Evolutionary conservation across 1,140 invertebrate species (phyloP), one percentile per base, ranked within the genome.

Genomic region (Solenopsis fugax): DNA sequence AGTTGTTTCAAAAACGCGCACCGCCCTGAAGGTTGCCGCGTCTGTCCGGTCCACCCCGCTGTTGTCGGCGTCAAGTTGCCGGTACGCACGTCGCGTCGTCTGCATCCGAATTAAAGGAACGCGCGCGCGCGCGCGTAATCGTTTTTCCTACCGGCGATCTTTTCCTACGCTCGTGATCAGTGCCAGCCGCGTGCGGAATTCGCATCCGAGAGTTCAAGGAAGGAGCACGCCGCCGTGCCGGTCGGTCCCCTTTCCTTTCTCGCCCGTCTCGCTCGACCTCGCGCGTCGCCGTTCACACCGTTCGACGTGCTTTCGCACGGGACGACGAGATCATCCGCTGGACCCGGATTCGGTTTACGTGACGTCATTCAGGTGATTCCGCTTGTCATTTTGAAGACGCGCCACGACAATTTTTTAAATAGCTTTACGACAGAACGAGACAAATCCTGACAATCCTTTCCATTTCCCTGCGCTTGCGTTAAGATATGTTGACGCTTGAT

Each of bases 1-100:
- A 34, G 18, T 48, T n/a, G n/a, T 75, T 69, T 62, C 0, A 6
- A 73, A 48, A 60, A 50, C 21, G 64, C 50, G 24, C 2, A 34
- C 45, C 52, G 82, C 58, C 50, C 34, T 58, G 64, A 52, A 71
- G 87, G 48, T 73, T 21, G 48, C 13, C 64, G 71, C 75, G 76
- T 89, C 67, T 54, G 71, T 62, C 50, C 52, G 12, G 56, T 82
- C 58, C 24, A 73, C n/a, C 64, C 34, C 24, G 65, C 56, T 34
- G 21, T 41, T 52, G 29, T 29, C 29, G 29, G 54, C 54, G 37
- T 41, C 10, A 37, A 58, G 18, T 69, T 52, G 37, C 72, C 72
- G 72, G 72, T 24, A 58, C 41, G 48, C 52, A 34, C 21, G 54
- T 69, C 37, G 5, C 54, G 64, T 37, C 34, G 37, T 29, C 2